A percentile compares a stretch with the other conserved stretches of the same genome.
Conservation (phyloP, 1,140 invertebrate genomes). For the Chironomus striatipennis region DNA sequence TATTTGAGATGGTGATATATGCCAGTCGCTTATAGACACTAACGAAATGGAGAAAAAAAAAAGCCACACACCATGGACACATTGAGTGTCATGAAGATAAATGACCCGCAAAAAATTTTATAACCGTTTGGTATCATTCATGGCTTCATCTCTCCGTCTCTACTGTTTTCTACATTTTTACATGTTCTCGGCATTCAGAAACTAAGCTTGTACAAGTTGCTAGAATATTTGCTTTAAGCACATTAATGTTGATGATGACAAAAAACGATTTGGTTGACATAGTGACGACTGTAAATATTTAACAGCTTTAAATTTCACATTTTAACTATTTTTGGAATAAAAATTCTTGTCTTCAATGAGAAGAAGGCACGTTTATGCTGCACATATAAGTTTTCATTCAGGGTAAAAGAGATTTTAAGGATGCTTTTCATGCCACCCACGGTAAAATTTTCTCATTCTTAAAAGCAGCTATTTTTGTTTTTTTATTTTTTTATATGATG, state of each 20-base stretch:
- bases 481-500: too few species aligned
- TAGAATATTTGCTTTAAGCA: neutral
- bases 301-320: neutral
- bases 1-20: neutral
- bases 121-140: neutral
- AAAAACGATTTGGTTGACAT: neutral
- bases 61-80: neutral
- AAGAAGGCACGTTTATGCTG: too few species aligned
- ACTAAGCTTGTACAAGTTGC: too few species aligned
- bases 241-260: neutral
- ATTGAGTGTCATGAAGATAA: slow-evolving; percentile 5
- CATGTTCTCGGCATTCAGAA: too few species aligned
- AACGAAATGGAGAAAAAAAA: neutral
- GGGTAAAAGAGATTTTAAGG: too few species aligned
- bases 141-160: neutral
- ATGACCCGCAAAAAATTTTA: neutral
- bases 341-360: too few species aligned
- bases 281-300: neutral
- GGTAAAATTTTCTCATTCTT: too few species aligned
- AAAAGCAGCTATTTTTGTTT: too few species aligned
- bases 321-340: neutral
- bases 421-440: too few species aligned
- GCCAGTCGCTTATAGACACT: neutral
- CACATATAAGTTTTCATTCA: too few species aligned
- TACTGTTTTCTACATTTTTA: neutral